Conservation (phyloP, 2,888 invertebrate genomes). For the Bugula neritina region DNA sequence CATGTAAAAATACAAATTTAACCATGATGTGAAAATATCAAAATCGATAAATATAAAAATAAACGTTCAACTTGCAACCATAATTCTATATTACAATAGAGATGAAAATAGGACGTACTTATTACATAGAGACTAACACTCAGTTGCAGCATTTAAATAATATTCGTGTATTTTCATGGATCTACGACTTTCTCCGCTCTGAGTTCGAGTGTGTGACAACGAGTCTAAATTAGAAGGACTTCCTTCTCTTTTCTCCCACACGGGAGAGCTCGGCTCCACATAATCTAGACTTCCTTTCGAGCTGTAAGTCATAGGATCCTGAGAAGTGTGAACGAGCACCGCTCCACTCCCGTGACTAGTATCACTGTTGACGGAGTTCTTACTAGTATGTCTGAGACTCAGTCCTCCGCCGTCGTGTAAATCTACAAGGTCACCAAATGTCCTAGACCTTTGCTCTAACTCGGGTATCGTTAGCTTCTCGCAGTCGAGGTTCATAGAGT, state of each 20-base stretch:
- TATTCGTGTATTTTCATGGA: not conserved
- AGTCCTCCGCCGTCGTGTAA: not conserved
- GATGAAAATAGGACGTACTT: too few species aligned
- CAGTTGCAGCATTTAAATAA: constrained; percentile 10
- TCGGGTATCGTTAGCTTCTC: constrained; percentile 3
- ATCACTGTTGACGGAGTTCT: constrained; percentile 3
- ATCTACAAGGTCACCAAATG: constrained; percentile 26
- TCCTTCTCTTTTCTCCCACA: constrained; percentile 20
- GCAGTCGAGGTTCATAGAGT: constrained; percentile 26
- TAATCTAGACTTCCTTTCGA: constrained; percentile 25
- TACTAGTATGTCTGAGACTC: not conserved
- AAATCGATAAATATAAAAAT: too few species aligned
- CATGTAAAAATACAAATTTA: too few species aligned
- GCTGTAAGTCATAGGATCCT: constrained; percentile 18
- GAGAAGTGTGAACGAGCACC: constrained; percentile 2
- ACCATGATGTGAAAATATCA: too few species aligned
- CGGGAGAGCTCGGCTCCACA: not conserved
- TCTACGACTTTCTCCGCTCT: not conserved
- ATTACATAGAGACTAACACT: too few species aligned
- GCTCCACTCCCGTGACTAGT: constrained; percentile 24
- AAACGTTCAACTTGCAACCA: too few species aligned
- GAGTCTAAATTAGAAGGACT: not conserved
- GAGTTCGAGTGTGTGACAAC: not conserved
- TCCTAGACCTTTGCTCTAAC: constrained; percentile 25
- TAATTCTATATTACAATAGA: too few species aligned